phyloP scores from a whole-genome alignment of 2,888 invertebrate species.

The Tryphoninae sp. region DNA sequence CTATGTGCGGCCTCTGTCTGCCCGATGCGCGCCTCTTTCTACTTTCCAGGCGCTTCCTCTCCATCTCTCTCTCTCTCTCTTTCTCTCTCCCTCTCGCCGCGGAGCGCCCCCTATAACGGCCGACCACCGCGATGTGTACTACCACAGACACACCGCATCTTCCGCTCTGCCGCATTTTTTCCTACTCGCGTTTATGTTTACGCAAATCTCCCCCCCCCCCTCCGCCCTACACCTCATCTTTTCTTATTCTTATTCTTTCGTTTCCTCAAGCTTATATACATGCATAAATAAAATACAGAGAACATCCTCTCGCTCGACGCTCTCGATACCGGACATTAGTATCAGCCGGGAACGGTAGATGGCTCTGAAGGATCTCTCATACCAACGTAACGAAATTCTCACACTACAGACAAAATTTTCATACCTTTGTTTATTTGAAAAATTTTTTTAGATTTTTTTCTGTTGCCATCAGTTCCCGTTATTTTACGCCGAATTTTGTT shows the following conservation, averaged over 20 bases:
- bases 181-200: constrained; percentile 41
- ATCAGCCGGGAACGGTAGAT: no score
- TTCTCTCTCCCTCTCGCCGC: constrained; percentile 1
- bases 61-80: constrained; percentile 57
- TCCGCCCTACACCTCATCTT: neutral
- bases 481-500: no score
- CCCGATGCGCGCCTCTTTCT: constrained; percentile 68
- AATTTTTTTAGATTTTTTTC: no score
- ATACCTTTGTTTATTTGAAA: no score
- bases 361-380: no score
- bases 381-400: no score
- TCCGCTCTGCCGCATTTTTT: constrained; percentile 58
- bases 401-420: no score
- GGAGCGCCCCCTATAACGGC: constrained; percentile 30
- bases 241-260: constrained; percentile 53
- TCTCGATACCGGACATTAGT: no score
- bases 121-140: constrained; percentile 47
- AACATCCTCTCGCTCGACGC: neutral
- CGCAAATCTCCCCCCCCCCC: constrained; percentile 42
- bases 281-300: neutral
- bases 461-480: no score
- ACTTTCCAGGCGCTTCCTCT: constrained; percentile 56
- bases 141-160: constrained; percentile 40
- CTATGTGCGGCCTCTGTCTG: constrained; percentile 75
- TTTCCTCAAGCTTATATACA: constrained; percentile 11